These are phyloP conservation scores for Podarcis raffonei DNA, from an alignment of 2,113 vertebrate genomes.

Conservation along the genomic window DNA sequence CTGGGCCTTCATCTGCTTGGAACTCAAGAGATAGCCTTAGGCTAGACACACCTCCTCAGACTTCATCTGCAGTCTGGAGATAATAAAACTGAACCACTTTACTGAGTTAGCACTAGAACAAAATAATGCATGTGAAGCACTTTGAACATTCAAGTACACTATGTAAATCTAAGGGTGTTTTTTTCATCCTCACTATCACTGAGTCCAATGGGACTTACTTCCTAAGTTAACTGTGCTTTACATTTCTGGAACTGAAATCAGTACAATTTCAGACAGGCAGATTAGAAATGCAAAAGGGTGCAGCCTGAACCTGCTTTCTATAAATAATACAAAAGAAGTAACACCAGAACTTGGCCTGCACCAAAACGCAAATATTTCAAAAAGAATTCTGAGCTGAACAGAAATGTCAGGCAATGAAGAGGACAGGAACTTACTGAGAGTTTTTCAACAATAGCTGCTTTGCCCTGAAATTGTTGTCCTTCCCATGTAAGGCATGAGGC, in stretches of 20 bases:
- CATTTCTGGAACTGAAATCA: not conserved
- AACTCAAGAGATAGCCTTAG: not conserved
- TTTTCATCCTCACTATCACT: too few species aligned
- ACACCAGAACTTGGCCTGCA: not conserved
- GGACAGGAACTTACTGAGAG: slow-evolving; percentile 85
- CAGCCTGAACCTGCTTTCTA: not conserved
- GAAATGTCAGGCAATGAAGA: not conserved
- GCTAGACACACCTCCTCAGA: not conserved
- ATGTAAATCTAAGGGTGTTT: too few species aligned
- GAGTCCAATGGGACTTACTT: too few species aligned
- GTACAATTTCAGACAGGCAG: not conserved
- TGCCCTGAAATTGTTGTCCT: slow-evolving; percentile 97
- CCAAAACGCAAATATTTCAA: not conserved
- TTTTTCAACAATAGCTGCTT: slow-evolving; percentile 96
- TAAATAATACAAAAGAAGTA: not conserved
- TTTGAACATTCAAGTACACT: too few species aligned
- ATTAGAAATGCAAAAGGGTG: not conserved
- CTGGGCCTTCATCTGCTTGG: not conserved
- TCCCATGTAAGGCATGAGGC: slow-evolving; percentile 99
- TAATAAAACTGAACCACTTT: too few species aligned
- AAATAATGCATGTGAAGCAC: too few species aligned
- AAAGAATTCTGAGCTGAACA: not conserved
- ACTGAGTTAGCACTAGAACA: too few species aligned
- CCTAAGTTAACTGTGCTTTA: too few species aligned
- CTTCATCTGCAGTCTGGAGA: too few species aligned